Base-by-base conservation (phyloP, 1,140 invertebrate species). In the Olivierus martensii region DNA sequence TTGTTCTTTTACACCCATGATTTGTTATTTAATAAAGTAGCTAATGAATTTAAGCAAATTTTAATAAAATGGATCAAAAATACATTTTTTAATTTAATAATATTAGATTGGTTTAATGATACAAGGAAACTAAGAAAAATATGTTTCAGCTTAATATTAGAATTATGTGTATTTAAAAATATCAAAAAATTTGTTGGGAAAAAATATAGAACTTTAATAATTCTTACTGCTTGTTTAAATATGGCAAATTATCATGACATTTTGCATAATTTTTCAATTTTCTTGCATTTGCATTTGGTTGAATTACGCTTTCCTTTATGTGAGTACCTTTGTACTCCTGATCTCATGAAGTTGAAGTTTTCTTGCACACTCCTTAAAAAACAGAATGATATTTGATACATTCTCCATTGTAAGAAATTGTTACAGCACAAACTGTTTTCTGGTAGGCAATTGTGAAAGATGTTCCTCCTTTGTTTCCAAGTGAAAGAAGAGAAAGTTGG, bases 381-480 rank as follows among this genome's bases (percentile, higher is more conserved):
- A 50, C n/a, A 28, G 14, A 18, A 7, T 41, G 15, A n/a, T 15
- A 50, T 41, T 42, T 41, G 36, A 21, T 15, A 50, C 49, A 42
- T 41, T 19, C 12, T 36, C 39, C 14, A 41, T 14, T 21, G 18
- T 19, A 50, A 41, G 22, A 42, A 42, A 42, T 38, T 41, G 1
- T 41, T 42, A 12, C 9, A 50, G n/a, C 34, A 19, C 2, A 9
- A 50, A 50, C 39, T 50, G 39, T 1, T 50, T 50, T 50, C 49
- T 41, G 36, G 38, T 22, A 50, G 43, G 9, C 37, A 50, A 50
- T 19, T 15, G 19, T 19, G 22, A 28, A n/a, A 50, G 22, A n/a
- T 5, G 35, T 18, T 7, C 7, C 37, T 50, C n/a, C 0, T 41
- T 50, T n/a, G n/a, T n/a, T n/a, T n/a, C n/a, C n/a, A n/a, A n/a